Percentiles rank a stretch among this genome's conserved stretches.
These are phyloP conservation scores for Lagria hirta DNA, from an alignment of 2,888 invertebrate genomes.

Conservation along the genomic window DNA sequence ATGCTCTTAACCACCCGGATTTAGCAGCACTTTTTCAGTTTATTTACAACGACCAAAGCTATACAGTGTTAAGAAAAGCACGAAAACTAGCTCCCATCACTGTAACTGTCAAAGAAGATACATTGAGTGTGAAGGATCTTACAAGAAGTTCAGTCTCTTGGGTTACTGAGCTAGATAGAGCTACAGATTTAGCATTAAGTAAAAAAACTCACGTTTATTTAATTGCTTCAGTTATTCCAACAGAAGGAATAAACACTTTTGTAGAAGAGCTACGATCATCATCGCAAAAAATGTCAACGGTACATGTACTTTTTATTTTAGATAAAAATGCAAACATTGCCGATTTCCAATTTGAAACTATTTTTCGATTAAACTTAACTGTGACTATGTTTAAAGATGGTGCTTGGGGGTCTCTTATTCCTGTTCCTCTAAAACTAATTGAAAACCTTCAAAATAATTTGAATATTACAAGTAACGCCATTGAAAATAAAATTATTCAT, in stretches of 20 bases:
- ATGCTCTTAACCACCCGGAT: conserved; percentile 32
- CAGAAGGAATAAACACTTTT: conserved; percentile 49
- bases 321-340: conserved; percentile 64
- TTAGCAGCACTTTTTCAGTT: conserved; percentile 43
- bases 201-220: conserved; percentile 40
- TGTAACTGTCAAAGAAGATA: conserved; percentile 42
- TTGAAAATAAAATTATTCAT: conserved; percentile 40
- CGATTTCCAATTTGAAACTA: conserved; percentile 64
- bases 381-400: conserved; percentile 73
- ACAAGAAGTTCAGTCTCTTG: conserved; percentile 42
- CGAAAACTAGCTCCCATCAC: conserved; percentile 31
- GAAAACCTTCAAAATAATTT: conserved; percentile 33
- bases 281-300: conserved; percentile 36
- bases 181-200: conserved; percentile 29
- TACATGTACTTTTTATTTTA: conserved; percentile 60
- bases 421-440: conserved; percentile 43
- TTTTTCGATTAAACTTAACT: conserved; percentile 72
- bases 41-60: conserved; percentile 36
- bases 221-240: conserved; percentile 43
- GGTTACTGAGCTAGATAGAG: conserved; percentile 42
- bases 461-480: conserved; percentile 29
- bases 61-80: conserved; percentile 46
- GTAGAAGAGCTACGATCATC: conserved; percentile 38
- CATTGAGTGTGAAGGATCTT: conserved; percentile 45
- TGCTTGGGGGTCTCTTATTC: conserved; percentile 38